phyloP scores from a whole-genome alignment of 2,888 invertebrate species.

The Chrysolina haemoptera region DNA sequence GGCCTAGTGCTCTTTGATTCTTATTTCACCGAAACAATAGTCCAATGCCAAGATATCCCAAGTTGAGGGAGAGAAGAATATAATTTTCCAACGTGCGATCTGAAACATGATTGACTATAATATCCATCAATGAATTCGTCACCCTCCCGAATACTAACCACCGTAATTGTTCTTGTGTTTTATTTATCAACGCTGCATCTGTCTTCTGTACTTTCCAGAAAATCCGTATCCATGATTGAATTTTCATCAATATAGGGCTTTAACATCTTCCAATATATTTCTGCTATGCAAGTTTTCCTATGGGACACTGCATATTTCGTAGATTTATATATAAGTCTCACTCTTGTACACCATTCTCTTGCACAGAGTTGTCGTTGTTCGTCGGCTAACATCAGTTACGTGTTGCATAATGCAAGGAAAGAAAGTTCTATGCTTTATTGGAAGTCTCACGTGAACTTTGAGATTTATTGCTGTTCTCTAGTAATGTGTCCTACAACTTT shows the following conservation, averaged over 20 bases:
- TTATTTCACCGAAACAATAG: too few species aligned
- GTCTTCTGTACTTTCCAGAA: too few species aligned
- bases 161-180: too few species aligned
- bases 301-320: background rate
- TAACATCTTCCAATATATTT: background rate
- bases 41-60: too few species aligned
- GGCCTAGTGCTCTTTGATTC: too few species aligned
- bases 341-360: background rate
- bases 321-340: background rate
- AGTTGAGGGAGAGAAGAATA: too few species aligned
- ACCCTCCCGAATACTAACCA: too few species aligned
- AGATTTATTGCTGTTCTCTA: slow-evolving; percentile 29
- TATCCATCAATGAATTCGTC: too few species aligned
- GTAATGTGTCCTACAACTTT: slow-evolving; percentile 31
- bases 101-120: too few species aligned
- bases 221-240: background rate
- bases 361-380: slow-evolving; percentile 14
- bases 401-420: slow-evolving; percentile 32
- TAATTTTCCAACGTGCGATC: too few species aligned
- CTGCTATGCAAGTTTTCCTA: background rate
- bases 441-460: slow-evolving; percentile 32
- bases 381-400: slow-evolving; percentile 25
- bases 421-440: slow-evolving; percentile 33
- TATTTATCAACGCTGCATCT: too few species aligned
- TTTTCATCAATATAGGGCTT: background rate